Conservation (phyloP, 2,113 vertebrate genomes). For the Solenodon paradoxus region DNA sequence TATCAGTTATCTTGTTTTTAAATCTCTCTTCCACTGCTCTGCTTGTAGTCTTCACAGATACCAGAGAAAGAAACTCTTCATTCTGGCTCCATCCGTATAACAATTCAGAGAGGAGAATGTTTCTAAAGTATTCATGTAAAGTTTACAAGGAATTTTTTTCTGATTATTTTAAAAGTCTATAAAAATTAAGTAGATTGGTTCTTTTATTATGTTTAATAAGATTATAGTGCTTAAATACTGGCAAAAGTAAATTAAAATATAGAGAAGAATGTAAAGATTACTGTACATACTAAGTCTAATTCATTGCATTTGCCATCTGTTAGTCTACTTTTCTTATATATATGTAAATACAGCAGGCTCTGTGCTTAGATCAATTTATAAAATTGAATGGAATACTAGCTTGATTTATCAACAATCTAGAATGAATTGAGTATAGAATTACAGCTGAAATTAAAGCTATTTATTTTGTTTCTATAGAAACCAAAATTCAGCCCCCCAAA, state of each 20-base stretch:
- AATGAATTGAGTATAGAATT: slow-evolving; percentile 16
- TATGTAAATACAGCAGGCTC: neutral
- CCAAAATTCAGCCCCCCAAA: slow-evolving; percentile 46
- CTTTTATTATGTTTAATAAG: slow-evolving; percentile 6
- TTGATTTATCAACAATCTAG: neutral
- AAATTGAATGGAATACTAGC: slow-evolving; percentile 1
- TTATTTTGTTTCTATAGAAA: slow-evolving; percentile 68
- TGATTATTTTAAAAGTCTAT: slow-evolving; percentile 23
- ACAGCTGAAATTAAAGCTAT: slow-evolving; percentile 49
- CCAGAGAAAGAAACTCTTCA: slow-evolving; percentile 9
- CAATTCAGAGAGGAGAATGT: neutral
- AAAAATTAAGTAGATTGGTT: slow-evolving; percentile 11
- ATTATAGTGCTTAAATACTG: slow-evolving; percentile 10
- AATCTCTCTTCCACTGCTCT: neutral
- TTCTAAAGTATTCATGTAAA: slow-evolving; percentile 9
- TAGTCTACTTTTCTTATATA: slow-evolving; percentile 2
- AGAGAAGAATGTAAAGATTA: neutral
- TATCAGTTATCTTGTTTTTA: slow-evolving; percentile 20
- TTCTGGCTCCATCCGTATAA: neutral
- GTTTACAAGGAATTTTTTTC: neutral
- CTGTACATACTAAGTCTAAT: neutral
- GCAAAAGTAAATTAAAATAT: slow-evolving; percentile 35
- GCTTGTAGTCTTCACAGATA: neutral
- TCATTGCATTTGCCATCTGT: neutral
- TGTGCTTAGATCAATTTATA: slow-evolving; percentile 10